Base-by-base conservation (phyloP, 2,888 invertebrate species). In the Rhamnusium bicolor region DNA sequence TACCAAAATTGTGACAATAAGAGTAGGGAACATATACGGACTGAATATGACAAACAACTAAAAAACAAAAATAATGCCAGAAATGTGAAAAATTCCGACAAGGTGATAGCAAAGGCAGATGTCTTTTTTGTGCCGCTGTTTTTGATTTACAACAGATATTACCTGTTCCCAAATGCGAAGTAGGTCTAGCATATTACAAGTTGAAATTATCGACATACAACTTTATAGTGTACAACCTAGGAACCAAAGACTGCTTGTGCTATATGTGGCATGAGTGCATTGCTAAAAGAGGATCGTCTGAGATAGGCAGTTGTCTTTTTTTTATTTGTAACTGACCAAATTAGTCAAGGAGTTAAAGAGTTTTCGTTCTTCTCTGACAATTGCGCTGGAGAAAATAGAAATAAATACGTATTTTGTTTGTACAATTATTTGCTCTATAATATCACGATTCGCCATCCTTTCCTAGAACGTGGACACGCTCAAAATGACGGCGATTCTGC, bases 41-140 rank as follows among this genome's bases (percentile, higher is more conserved):
- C 54, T 16, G 67, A 73, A 18, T 77, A 75, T 49, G 27, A 75
- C 76, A 69, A 73, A 80, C 58, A 81, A 83, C 73, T 49, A 19
- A 75, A 77, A 69, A 73, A 80, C 58, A 81, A 83, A 76, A 72
- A 80, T 27, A 69, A 69, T 27, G 70, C 77, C 14, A 62, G 82
- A 58, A 51, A 77, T 70, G 58, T 79, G 21, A 83, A 83, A 78
- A 71, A 71, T 54, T n/a, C 46, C 4, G 66, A 54, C 10, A 65
- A 69, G 40, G 62, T 61, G 10, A 32, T 18, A 53, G 66, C 54
- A 27, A 66, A 54, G 19, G 19, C 18, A 32, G n/a, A 46, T 46
- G 8, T n/a, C n/a, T n/a, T n/a, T n/a, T n/a, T n/a, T 71, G 60
- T 61, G 27, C 61, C 27, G 74, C 69, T n/a, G 67, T 66, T 4